Evolutionary conservation across 2,888 invertebrate genomes (phyloP).

Genomic region (Arrhopalites spinosus): DNA sequence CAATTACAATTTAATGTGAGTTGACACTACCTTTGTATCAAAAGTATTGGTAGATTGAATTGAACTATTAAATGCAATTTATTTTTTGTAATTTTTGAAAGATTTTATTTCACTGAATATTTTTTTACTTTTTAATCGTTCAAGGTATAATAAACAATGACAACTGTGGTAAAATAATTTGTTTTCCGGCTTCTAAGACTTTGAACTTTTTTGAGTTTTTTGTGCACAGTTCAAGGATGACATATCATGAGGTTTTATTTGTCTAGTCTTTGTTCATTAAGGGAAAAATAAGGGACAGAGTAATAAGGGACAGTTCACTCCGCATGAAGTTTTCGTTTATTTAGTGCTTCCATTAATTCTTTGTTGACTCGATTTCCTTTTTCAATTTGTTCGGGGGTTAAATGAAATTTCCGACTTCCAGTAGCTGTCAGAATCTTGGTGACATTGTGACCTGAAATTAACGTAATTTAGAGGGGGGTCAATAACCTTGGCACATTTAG

Average conservation of each 20-base stretch:
- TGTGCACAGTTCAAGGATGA: not conserved
- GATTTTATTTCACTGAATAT: too few relatives aligned
- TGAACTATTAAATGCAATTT: too few relatives aligned
- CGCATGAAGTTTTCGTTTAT: slow-evolving; percentile 12
- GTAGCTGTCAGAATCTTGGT: slow-evolving; percentile 9
- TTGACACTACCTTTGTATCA: too few relatives aligned
- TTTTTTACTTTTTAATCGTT: not conserved
- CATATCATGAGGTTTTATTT: too few relatives aligned
- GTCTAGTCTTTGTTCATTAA: not conserved
- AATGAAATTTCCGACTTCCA: slow-evolving; percentile 17
- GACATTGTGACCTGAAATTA: slow-evolving; percentile 19
- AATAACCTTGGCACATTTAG: not conserved
- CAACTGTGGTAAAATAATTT: not conserved
- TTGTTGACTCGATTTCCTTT: slow-evolving; percentile 1
- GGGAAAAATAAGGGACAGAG: too few relatives aligned
- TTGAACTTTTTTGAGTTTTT: not conserved
- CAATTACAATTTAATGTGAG: too few relatives aligned
- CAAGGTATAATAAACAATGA: not conserved
- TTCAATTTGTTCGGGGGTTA: slow-evolving; percentile 20
- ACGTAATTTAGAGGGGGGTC: too few relatives aligned
- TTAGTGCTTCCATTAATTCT: slow-evolving; percentile 11
- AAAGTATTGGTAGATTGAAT: too few relatives aligned
- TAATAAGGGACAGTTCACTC: slow-evolving; percentile 4
- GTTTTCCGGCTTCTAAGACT: not conserved
- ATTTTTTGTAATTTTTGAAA: too few relatives aligned